Evolutionary conservation across 2,888 invertebrate genomes (phyloP).

Genomic region (Meloe dianella): DNA sequence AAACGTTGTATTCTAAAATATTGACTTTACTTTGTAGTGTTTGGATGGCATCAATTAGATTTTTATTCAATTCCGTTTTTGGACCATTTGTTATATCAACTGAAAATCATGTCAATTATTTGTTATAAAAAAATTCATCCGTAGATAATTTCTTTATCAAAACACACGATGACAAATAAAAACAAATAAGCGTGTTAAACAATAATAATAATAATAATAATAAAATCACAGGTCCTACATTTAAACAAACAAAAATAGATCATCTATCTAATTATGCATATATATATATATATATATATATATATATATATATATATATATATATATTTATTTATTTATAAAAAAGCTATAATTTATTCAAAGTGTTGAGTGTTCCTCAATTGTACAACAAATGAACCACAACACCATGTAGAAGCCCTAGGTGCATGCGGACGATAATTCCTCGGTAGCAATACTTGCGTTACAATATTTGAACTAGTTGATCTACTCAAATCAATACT

Average conservation of each 20-base stretch:
- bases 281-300: no score
- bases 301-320: no score
- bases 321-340: no score
- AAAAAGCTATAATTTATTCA: constrained; percentile 61
- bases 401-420: constrained; percentile 77
- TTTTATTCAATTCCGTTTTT: constrained; percentile 46
- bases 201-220: no score
- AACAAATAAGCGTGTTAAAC: constrained; percentile 14
- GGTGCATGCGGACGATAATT: constrained; percentile 60
- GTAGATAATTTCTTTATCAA: constrained; percentile 1
- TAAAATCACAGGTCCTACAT: constrained; percentile 16
- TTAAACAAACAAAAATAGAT: neutral
- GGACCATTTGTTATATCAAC: constrained; percentile 46
- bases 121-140: constrained; percentile 1
- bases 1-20: constrained; percentile 55
- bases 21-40: constrained; percentile 49
- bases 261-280: neutral
- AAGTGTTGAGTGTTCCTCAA: constrained; percentile 77
- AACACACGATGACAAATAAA: constrained; percentile 18
- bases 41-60: constrained; percentile 44
- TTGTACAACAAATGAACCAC: constrained; percentile 77
- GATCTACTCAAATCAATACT: constrained; percentile 53
- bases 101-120: constrained; percentile 33
- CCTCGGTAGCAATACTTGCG: constrained; percentile 53
- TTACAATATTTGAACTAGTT: constrained; percentile 44